Evolutionary conservation across 2,113 vertebrate genomes (phyloP).

Genomic region (Perca fluviatilis): DNA sequence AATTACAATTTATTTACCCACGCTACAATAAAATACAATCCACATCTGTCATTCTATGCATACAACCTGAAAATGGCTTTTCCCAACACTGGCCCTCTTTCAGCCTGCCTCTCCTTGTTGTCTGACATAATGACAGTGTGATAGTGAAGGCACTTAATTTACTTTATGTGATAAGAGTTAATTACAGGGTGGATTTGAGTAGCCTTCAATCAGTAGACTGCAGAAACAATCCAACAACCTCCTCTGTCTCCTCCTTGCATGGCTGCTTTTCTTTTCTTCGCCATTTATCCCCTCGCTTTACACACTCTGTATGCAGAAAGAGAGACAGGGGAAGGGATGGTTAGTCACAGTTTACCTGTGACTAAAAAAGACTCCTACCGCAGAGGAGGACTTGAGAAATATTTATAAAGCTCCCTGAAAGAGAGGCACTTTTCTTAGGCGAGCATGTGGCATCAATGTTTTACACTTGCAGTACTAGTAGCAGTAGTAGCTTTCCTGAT

Average conservation of each 20-base stretch:
- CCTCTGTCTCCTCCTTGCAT: slow-evolving; percentile 8
- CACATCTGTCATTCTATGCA: too few species aligned
- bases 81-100: background rate
- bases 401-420: background rate
- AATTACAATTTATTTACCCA: too few species aligned
- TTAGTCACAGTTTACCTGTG: background rate
- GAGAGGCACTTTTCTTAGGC: background rate
- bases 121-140: slow-evolving; percentile 50
- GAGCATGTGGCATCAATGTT: background rate
- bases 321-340: background rate
- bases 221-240: slow-evolving; percentile 43
- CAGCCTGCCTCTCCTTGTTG: slow-evolving; percentile 20
- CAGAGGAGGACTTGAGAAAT: background rate
- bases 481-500: background rate
- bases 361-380: background rate
- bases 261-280: slow-evolving; percentile 4
- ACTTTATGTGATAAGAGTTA: slow-evolving; percentile 60
- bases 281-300: background rate
- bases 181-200: slow-evolving; percentile 55
- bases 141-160: slow-evolving; percentile 43
- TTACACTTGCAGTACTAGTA: background rate
- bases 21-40: too few species aligned
- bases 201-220: slow-evolving; percentile 50
- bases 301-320: background rate
- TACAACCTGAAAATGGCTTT: background rate